Evolutionary conservation across 2,888 invertebrate genomes (phyloP).

Genomic region (Trichacis sp.): DNA sequence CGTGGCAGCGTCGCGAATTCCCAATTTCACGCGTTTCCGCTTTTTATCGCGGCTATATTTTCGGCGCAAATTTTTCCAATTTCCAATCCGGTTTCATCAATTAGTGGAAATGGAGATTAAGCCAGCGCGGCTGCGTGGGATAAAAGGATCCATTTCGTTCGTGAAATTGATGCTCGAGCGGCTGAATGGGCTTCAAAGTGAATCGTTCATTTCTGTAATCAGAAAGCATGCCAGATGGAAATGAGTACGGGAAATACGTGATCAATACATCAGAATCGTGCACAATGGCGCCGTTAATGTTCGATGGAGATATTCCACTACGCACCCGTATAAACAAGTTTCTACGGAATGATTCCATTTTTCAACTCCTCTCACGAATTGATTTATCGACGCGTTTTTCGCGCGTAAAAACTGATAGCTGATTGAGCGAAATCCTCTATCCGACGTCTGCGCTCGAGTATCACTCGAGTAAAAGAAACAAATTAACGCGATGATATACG

Average conservation of each 20-base stretch:
- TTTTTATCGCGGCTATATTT: too few species aligned
- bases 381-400: background rate
- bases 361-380: background rate
- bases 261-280: constrained; percentile 60
- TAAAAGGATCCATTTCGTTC: background rate
- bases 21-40: background rate
- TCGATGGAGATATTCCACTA: constrained; percentile 27
- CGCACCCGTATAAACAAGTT: background rate
- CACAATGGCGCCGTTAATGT: constrained; percentile 52
- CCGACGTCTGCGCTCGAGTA: background rate
- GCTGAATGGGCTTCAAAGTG: constrained; percentile 19
- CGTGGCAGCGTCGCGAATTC: background rate
- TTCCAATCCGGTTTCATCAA: background rate
- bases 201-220: constrained; percentile 21
- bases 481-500: constrained; percentile 7
- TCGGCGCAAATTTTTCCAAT: too few species aligned
- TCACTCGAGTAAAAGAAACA: background rate
- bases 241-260: constrained; percentile 46
- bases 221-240: constrained; percentile 54
- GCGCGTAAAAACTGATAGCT: background rate
- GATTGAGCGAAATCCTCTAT: background rate
- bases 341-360: background rate
- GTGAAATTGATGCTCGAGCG: background rate
- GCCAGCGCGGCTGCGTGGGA: background rate
- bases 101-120: background rate